Evolutionary conservation across 2,888 invertebrate species (phyloP).

Genomic region (Pocota personata): DNA sequence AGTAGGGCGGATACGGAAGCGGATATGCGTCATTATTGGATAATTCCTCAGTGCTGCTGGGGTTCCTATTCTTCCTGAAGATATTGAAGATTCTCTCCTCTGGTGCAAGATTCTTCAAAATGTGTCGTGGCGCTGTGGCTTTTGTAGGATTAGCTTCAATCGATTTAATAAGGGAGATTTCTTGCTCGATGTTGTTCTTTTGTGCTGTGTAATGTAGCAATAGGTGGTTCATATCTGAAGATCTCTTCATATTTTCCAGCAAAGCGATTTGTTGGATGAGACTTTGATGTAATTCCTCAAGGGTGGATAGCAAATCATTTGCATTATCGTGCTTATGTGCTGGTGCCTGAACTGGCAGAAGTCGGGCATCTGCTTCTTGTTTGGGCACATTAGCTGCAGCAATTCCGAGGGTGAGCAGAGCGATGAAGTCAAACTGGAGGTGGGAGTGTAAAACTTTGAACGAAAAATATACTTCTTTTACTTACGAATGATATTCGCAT

Average conservation of each 20-base stretch:
- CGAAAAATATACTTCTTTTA: background rate
- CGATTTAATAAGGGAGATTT: conserved; percentile 42
- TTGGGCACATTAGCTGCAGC: background rate
- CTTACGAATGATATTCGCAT: conserved; percentile 50
- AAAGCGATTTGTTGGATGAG: conserved; percentile 25
- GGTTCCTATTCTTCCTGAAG: conserved; percentile 20
- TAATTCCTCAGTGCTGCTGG: background rate
- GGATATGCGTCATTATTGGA: background rate
- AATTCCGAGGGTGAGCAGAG: background rate
- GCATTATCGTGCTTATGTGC: conserved; percentile 1
- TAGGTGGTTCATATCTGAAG: conserved; percentile 26
- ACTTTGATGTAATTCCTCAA: conserved; percentile 30
- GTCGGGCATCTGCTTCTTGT: background rate
- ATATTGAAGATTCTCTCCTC: conserved; percentile 24
- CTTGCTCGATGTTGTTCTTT: conserved; percentile 53
- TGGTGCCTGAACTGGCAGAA: conserved; percentile 6
- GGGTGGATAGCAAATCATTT: conserved; percentile 17
- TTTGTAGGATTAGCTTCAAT: background rate
- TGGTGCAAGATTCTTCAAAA: background rate
- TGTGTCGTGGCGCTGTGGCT: background rate
- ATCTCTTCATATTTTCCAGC: background rate
- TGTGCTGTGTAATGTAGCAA: conserved; percentile 56
- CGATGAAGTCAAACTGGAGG: background rate
- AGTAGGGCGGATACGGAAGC: background rate
- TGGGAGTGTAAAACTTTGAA: background rate